Conservation (phyloP, 2,888 invertebrate genomes). For the Prenolepis imparis region DNA sequence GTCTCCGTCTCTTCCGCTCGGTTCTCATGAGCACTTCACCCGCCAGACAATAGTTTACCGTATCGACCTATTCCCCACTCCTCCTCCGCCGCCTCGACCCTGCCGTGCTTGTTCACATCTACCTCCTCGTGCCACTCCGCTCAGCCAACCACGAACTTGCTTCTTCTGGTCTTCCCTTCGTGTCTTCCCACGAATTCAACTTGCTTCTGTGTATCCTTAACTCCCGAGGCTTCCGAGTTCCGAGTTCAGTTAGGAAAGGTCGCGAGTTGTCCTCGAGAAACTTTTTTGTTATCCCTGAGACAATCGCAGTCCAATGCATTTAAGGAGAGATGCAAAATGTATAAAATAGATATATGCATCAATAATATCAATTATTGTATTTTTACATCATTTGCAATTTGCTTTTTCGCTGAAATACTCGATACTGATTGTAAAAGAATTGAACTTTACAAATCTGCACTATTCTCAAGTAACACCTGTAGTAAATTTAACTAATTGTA, state of each 20-base stretch:
- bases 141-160: slow-evolving; percentile 75
- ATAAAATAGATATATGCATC: background rate
- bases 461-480: background rate
- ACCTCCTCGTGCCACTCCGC: slow-evolving; percentile 68
- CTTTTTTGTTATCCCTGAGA: no score
- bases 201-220: slow-evolving; percentile 74
- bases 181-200: slow-evolving; percentile 77
- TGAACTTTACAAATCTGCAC: background rate
- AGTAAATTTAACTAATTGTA: background rate
- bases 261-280: slow-evolving; percentile 56
- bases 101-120: slow-evolving; percentile 64
- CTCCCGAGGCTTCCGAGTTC: slow-evolving; percentile 75
- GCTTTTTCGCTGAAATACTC: background rate
- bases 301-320: background rate
- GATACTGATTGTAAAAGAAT: background rate
- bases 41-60: slow-evolving; percentile 83
- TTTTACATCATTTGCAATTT: background rate
- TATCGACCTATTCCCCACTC: slow-evolving; percentile 81
- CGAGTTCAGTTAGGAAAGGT: slow-evolving; percentile 62
- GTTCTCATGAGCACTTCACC: slow-evolving; percentile 81
- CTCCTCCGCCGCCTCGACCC: slow-evolving; percentile 39
- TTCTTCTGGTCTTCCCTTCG: slow-evolving; percentile 76
- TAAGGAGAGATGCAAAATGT: background rate
- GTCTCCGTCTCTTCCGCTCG: slow-evolving; percentile 76
- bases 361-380: background rate